Evolutionary conservation across 2,113 vertebrate genomes (phyloP).

Genomic region (Nothoprocta pentlandii): DNA sequence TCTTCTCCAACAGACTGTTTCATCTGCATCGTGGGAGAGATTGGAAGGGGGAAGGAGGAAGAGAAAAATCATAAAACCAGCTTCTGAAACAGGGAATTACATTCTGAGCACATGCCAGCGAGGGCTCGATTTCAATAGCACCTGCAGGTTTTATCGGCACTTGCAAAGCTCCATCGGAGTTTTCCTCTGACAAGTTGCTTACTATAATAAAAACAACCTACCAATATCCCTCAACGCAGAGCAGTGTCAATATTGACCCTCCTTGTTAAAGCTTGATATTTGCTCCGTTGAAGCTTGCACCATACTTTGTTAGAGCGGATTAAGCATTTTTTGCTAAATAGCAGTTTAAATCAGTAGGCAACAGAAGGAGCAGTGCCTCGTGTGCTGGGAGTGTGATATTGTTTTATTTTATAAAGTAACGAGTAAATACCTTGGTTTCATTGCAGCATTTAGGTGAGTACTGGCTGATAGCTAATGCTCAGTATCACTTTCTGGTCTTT

Average conservation of each 20-base stretch:
- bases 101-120: slow-evolving; percentile 48
- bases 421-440: not conserved
- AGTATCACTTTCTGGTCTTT: not conserved
- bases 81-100: slow-evolving; percentile 51
- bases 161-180: slow-evolving; percentile 62
- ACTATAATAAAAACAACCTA: slow-evolving; percentile 71
- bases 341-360: slow-evolving; percentile 26
- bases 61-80: slow-evolving; percentile 31
- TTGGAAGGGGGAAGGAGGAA: not conserved
- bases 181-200: slow-evolving; percentile 71
- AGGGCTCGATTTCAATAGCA: slow-evolving; percentile 61
- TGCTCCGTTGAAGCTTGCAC: slow-evolving; percentile 59
- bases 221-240: slow-evolving; percentile 62
- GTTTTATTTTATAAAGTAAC: slow-evolving; percentile 5
- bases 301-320: slow-evolving; percentile 36
- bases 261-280: slow-evolving; percentile 65
- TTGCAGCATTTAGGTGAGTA: not conserved
- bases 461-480: not conserved
- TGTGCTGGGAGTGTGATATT: fast-evolving
- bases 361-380: not conserved
- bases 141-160: slow-evolving; percentile 60
- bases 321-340: slow-evolving; percentile 58
- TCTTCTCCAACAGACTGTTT: not conserved
- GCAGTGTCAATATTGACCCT: slow-evolving; percentile 68
- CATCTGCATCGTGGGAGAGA: not conserved